Percentiles rank a stretch among this genome's conserved stretches.
Conservation (phyloP, 2,113 vertebrate genomes). For the Plotosus lineatus region DNA sequence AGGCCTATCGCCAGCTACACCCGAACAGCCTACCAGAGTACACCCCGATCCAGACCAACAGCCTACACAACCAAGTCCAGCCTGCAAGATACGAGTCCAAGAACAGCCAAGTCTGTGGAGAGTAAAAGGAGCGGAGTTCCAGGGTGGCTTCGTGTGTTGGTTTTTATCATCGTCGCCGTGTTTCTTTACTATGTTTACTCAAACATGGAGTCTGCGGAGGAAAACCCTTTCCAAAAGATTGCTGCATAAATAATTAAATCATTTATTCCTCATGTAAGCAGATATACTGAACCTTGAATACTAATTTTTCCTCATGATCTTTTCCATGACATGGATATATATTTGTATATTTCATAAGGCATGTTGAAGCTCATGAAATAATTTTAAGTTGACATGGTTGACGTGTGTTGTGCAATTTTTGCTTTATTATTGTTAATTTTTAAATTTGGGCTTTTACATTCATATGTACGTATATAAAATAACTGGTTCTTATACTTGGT, state of each 20-base stretch:
- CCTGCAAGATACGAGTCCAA: not conserved
- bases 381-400: not conserved
- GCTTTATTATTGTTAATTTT: no score
- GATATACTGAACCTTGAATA: not conserved
- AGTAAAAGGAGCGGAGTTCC: slow-evolving; percentile 44
- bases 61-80: slow-evolving; percentile 40
- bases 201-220: slow-evolving; percentile 48
- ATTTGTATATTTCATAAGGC: slow-evolving; percentile 3
- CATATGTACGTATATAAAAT: no score
- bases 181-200: slow-evolving; percentile 62
- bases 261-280: not conserved
- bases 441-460: not conserved
- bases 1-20: slow-evolving; percentile 52
- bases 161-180: slow-evolving; percentile 60
- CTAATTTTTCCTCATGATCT: not conserved
- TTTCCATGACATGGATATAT: not conserved
- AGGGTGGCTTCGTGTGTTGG: slow-evolving; percentile 54
- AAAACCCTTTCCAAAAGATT: slow-evolving; percentile 41
- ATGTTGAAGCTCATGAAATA: not conserved
- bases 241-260: slow-evolving; percentile 6
- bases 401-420: not conserved
- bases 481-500: no score
- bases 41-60: slow-evolving; percentile 30
- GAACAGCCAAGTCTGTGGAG: slow-evolving; percentile 17
- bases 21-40: slow-evolving; percentile 52